phyloP scores from a whole-genome alignment of 1,140 invertebrate genomes.

The Drosophila dunni region DNA sequence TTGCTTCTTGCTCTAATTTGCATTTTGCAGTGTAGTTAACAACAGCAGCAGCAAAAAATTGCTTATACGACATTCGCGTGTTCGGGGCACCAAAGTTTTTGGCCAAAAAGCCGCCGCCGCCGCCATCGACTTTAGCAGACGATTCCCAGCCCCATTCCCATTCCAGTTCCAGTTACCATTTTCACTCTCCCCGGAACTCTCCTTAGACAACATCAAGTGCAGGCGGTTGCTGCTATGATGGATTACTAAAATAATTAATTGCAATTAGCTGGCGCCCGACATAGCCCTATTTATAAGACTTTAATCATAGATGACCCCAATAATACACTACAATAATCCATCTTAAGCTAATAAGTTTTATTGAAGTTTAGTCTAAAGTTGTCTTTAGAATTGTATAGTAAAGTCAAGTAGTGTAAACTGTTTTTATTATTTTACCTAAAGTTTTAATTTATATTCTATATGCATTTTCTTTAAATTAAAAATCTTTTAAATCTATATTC shows the following conservation, averaged over 20 bases:
- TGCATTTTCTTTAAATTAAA: no score
- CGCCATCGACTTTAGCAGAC: constrained; percentile 27
- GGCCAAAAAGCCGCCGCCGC: constrained; percentile 57
- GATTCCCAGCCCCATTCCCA: constrained; percentile 2
- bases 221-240: constrained; percentile 57
- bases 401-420: no score
- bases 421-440: no score
- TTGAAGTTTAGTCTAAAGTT: not conserved
- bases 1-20: constrained; percentile 55
- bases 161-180: not conserved
- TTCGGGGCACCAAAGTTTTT: constrained; percentile 53
- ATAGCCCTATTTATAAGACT: constrained; percentile 43
- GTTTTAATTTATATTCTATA: no score
- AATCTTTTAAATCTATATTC: no score
- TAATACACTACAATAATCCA: constrained; percentile 14
- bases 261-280: constrained; percentile 65
- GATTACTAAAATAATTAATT: constrained; percentile 80
- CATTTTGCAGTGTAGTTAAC: constrained; percentile 67
- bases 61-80: constrained; percentile 80
- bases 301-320: constrained; percentile 4
- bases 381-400: no score
- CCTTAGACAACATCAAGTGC: constrained; percentile 31
- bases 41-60: constrained; percentile 35
- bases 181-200: constrained; percentile 5
- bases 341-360: not conserved